These are phyloP conservation scores for Scytalopus superciliaris DNA, from an alignment of 2,113 vertebrate genomes.

Conservation along the genomic window DNA sequence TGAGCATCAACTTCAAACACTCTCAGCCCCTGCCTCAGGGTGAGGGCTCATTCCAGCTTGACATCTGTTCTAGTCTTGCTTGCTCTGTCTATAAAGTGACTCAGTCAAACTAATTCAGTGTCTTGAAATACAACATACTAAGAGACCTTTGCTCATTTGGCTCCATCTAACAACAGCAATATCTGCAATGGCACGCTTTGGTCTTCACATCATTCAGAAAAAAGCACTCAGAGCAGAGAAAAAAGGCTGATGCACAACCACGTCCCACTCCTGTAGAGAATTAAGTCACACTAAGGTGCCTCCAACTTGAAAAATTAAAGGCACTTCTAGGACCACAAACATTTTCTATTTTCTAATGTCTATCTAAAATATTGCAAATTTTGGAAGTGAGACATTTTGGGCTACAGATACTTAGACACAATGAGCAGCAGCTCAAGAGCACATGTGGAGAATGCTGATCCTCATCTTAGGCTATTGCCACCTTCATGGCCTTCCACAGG, in stretches of 20 bases:
- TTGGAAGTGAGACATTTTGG: background rate
- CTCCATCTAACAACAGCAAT: background rate
- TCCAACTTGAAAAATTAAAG: background rate
- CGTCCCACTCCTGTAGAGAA: background rate
- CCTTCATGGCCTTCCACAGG: background rate
- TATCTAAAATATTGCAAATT: background rate
- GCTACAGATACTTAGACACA: background rate
- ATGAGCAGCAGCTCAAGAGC: background rate
- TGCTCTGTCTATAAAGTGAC: background rate
- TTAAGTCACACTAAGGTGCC: background rate
- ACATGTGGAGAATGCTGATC: background rate
- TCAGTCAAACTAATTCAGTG: background rate
- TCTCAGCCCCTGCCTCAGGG: background rate
- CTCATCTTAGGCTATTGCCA: background rate
- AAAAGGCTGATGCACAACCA: background rate
- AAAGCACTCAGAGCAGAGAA: background rate
- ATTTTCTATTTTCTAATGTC: background rate
- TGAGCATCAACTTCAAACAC: background rate
- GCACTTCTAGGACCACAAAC: background rate
- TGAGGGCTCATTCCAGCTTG: background rate
- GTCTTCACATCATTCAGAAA: background rate
- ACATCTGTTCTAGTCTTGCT: slow-evolving; percentile 3
- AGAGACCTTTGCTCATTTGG: background rate
- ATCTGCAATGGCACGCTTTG: background rate
- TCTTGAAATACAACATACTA: background rate